These are phyloP conservation scores for Neogobius melanostomus DNA, from an alignment of 2,113 vertebrate species.

Conservation along the genomic window DNA sequence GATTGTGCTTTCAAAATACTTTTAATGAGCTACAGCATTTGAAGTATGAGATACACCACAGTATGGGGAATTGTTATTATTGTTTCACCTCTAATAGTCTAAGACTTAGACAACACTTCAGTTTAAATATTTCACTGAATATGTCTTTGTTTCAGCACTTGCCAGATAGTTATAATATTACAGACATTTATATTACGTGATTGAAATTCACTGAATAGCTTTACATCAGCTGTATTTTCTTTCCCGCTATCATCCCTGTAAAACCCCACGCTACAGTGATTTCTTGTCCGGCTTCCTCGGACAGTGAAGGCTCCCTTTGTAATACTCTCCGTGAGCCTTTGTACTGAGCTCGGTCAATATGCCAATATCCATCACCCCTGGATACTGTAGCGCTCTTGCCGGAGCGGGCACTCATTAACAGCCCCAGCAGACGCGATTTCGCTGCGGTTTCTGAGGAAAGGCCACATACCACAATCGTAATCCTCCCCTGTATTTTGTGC, in stretches of 20 bases:
- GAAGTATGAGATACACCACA: too few relatives aligned
- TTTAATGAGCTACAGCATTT: too few relatives aligned
- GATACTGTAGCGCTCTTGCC: slow-evolving; percentile 48
- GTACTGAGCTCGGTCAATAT: slow-evolving; percentile 58
- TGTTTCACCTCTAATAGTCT: too few relatives aligned
- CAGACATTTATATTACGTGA: too few relatives aligned
- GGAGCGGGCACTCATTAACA: slow-evolving; percentile 48
- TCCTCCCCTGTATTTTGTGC: slow-evolving; percentile 29
- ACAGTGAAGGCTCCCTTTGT: slow-evolving; percentile 49
- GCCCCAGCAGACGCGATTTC: not conserved
- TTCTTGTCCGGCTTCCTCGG: slow-evolving; percentile 48
- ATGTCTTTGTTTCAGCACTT: too few relatives aligned
- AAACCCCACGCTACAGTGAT: slow-evolving; percentile 38
- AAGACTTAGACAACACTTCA: too few relatives aligned
- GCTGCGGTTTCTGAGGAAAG: slow-evolving; percentile 28
- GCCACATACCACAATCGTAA: slow-evolving; percentile 53
- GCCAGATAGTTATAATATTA: too few relatives aligned
- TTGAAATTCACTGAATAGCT: not conserved
- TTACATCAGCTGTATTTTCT: not conserved
- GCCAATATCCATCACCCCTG: slow-evolving; percentile 53
- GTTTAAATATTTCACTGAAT: too few relatives aligned
- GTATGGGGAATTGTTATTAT: not conserved
- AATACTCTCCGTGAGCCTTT: slow-evolving; percentile 39
- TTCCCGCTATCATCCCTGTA: not conserved
- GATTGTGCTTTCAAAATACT: too few relatives aligned